Evolutionary conservation across 2,888 invertebrate genomes (phyloP).

Genomic region (Lamproptera curius): DNA sequence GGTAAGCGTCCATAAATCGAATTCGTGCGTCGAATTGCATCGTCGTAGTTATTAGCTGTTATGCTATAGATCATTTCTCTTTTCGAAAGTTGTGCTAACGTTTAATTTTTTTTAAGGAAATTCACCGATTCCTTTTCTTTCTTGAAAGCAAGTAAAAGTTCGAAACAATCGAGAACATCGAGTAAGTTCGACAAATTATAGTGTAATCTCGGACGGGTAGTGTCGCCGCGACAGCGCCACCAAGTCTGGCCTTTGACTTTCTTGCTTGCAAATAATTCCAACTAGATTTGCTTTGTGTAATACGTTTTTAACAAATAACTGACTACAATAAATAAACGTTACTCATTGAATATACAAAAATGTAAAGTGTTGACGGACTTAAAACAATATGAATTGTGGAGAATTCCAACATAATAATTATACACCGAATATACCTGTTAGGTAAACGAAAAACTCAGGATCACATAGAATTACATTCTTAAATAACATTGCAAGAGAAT

Average conservation of each 20-base stretch:
- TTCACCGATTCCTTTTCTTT: background rate
- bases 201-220: conserved; percentile 48
- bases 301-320: conserved; percentile 2
- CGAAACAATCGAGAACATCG: conserved; percentile 49
- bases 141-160: conserved; percentile 26
- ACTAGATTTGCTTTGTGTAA: conserved; percentile 10
- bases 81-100: conserved; percentile 1
- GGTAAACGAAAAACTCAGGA: too few species aligned
- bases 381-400: too few species aligned
- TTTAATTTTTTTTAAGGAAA: conserved; percentile 1
- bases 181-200: conserved; percentile 55
- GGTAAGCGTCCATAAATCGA: conserved; percentile 68
- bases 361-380: too few species aligned
- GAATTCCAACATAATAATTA: too few species aligned
- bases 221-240: conserved; percentile 50
- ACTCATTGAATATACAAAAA: too few species aligned
- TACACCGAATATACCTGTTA: too few species aligned
- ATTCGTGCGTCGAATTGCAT: conserved; percentile 66
- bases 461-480: too few species aligned
- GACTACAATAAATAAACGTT: too few species aligned
- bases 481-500: too few species aligned
- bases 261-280: conserved; percentile 44
- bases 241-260: conserved; percentile 56
- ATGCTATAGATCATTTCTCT: background rate
- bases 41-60: conserved; percentile 3